phyloP scores from a whole-genome alignment of 2,113 vertebrate species.

The Syrmaticus mikado region DNA sequence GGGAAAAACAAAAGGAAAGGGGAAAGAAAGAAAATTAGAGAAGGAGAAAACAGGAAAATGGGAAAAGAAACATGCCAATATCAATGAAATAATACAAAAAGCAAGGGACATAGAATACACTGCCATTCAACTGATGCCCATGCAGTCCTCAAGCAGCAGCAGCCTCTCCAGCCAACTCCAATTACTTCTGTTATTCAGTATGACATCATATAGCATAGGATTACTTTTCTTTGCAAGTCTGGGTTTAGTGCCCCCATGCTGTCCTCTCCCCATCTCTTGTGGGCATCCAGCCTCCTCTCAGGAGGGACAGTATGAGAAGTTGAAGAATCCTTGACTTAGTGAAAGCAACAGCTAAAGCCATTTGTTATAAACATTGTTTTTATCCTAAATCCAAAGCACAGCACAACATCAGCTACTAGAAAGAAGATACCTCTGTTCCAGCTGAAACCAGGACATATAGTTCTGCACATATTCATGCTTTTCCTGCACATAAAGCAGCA shows the following conservation, averaged over 20 bases:
- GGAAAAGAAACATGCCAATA: background rate
- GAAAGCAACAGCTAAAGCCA: background rate
- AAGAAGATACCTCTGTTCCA: background rate
- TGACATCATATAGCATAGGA: background rate
- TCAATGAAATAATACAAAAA: background rate
- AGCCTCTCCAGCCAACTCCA: no score
- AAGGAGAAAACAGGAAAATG: background rate
- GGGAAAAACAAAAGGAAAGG: no score
- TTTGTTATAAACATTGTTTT: background rate
- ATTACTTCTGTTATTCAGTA: background rate
- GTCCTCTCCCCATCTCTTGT: background rate
- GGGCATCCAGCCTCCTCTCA: no score
- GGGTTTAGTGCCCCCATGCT: background rate
- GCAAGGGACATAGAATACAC: background rate
- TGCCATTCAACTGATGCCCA: no score
- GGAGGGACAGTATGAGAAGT: background rate
- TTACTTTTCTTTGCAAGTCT: background rate
- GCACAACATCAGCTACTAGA: background rate
- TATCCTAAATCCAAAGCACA: background rate
- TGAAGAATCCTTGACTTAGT: background rate
- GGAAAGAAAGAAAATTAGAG: no score
- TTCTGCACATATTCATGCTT: background rate
- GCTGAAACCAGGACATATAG: no score
- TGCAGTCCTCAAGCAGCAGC: no score
- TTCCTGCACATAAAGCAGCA: background rate